Conservation (phyloP, 2,113 vertebrate genomes). For the Amblyornis subalaris region DNA sequence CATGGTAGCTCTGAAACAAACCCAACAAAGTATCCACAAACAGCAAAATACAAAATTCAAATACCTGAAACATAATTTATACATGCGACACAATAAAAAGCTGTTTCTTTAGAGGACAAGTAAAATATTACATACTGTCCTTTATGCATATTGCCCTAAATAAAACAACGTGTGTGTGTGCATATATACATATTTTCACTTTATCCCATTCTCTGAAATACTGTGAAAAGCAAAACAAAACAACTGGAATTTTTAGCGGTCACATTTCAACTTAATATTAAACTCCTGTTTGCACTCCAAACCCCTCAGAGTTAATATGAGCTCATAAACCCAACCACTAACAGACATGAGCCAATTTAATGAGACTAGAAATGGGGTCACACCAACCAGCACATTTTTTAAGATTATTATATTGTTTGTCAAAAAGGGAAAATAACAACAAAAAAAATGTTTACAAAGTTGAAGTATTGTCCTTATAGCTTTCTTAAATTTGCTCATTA, state of each 20-base stretch:
- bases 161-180: not conserved
- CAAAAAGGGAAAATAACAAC: not conserved
- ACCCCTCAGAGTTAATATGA: conserved; percentile 2
- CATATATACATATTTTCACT: not conserved
- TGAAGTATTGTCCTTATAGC: not conserved
- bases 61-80: not conserved
- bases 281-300: not conserved
- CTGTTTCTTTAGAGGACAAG: not conserved
- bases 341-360: conserved; percentile 33
- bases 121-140: not conserved
- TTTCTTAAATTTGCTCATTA: conserved; percentile 32
- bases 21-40: not conserved
- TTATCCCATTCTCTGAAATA: not conserved
- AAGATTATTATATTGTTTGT: not conserved
- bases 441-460: not conserved
- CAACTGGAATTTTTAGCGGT: not conserved
- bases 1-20: not conserved
- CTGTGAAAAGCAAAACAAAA: not conserved
- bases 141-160: not conserved
- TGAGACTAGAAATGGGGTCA: conserved; percentile 38
- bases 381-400: conserved; percentile 1
- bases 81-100: not conserved
- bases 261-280: not conserved
- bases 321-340: not conserved
- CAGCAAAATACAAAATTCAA: not conserved